Evolutionary conservation across 2,888 invertebrate species (phyloP).

Genomic region (Embidobia sp.): DNA sequence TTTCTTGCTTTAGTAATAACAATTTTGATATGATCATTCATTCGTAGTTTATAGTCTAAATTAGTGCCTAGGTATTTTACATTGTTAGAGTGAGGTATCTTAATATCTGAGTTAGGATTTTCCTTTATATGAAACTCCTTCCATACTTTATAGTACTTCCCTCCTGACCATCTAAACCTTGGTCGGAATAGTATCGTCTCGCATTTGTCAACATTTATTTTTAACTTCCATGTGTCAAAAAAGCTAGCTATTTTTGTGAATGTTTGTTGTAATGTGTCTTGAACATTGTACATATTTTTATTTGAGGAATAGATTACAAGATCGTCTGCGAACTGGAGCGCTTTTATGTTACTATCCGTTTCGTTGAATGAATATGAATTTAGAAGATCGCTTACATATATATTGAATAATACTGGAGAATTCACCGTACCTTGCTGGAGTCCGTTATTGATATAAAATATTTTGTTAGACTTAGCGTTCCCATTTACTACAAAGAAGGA

Average conservation of each 20-base stretch:
- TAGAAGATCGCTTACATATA: conserved; percentile 8
- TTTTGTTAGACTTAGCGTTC: neutral
- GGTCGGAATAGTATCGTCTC: conserved; percentile 33
- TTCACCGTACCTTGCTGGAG: conserved; percentile 12
- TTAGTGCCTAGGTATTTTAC: conserved; percentile 17
- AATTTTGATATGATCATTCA: conserved; percentile 7
- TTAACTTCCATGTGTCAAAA: conserved; percentile 39
- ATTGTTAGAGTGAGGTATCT: neutral
- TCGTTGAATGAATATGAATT: neutral
- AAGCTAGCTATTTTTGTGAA: conserved; percentile 38
- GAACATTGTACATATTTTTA: neutral
- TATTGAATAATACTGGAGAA: conserved; percentile 28
- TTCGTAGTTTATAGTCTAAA: conserved; percentile 8
- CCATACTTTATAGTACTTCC: neutral
- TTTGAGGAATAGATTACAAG: neutral
- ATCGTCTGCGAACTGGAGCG: conserved; percentile 24
- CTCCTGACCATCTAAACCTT: neutral
- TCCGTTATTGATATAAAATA: neutral
- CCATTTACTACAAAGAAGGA: neutral
- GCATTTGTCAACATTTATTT: neutral
- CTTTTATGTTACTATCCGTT: neutral
- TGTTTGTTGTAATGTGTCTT: neutral
- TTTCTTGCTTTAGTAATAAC: conserved; percentile 41
- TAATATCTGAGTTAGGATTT: neutral
- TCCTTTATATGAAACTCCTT: conserved; percentile 25